These are phyloP conservation scores for Brachyhypopomus gauderio DNA, from an alignment of 2,113 vertebrate genomes.

Conservation along the genomic window DNA sequence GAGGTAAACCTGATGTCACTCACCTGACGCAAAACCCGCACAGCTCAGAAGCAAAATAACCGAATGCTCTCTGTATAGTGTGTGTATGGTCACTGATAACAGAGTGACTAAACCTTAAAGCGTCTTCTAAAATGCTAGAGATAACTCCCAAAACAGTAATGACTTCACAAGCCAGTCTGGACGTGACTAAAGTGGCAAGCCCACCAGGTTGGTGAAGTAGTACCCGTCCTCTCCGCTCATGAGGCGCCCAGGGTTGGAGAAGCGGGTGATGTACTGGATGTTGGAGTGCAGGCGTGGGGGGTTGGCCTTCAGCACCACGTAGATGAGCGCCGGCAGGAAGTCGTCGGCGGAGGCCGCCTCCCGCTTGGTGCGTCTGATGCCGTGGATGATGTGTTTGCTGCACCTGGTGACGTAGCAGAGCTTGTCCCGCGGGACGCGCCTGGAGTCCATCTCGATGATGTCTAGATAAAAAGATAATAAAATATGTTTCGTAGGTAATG, in stretches of 20 bases:
- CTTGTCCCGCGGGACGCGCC: constrained; percentile 91
- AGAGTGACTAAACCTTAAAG: too few relatives aligned
- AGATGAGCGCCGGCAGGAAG: constrained; percentile 94
- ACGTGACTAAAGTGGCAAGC: constrained; percentile 32
- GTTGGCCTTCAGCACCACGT: constrained; percentile 93
- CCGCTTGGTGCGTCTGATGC: constrained; percentile 88
- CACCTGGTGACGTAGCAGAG: constrained; percentile 89
- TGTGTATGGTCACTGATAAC: too few relatives aligned
- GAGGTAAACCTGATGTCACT: too few relatives aligned
- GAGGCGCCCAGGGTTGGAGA: constrained; percentile 91
- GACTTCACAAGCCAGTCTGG: background rate
- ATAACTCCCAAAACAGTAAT: too few relatives aligned
- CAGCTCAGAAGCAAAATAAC: too few relatives aligned
- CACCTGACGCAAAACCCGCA: too few relatives aligned
- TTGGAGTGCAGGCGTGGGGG: constrained; percentile 96
- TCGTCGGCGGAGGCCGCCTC: constrained; percentile 95
- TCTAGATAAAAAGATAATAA: constrained; percentile 68
- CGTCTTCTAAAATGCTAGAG: background rate
- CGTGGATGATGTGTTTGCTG: constrained; percentile 95
- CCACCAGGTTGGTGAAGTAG: constrained; percentile 97
- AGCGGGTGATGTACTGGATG: constrained; percentile 97
- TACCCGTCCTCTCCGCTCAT: constrained; percentile 98
- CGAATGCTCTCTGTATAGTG: too few relatives aligned
- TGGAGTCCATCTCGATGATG: constrained; percentile 95
- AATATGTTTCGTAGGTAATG: background rate